phyloP scores from a whole-genome alignment of 1,140 invertebrate genomes.

The Pseudomyrmex concolor region DNA sequence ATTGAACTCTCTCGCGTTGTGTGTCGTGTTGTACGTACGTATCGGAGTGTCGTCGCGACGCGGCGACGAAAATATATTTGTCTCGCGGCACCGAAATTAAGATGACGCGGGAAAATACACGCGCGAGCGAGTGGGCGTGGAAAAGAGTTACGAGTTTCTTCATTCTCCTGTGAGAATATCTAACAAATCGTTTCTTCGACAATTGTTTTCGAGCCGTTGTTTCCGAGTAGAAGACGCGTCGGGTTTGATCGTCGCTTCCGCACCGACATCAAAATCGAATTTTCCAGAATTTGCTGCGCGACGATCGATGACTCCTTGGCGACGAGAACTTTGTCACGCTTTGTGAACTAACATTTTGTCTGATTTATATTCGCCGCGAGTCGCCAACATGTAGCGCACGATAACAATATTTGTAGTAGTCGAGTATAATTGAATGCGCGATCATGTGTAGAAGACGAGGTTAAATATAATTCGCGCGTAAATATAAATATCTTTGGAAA shows the following conservation, averaged over 20 bases:
- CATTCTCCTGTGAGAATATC: background rate
- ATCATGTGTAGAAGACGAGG: too few species aligned
- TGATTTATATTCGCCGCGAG: background rate
- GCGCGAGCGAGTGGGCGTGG: too few species aligned
- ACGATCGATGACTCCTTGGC: background rate
- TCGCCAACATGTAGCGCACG: too few species aligned
- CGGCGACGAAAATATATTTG: conserved; percentile 72
- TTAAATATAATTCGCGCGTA: too few species aligned
- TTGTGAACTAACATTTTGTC: conserved; percentile 4
- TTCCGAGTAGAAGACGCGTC: background rate
- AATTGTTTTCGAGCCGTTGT: background rate
- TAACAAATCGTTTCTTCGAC: background rate
- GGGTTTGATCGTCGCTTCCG: background rate
- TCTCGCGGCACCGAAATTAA: conserved; percentile 46
- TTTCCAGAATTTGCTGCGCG: background rate
- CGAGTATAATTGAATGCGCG: too few species aligned
- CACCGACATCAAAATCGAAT: background rate
- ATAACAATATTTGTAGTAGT: too few species aligned
- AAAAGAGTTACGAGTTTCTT: background rate
- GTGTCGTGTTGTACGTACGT: conserved; percentile 51
- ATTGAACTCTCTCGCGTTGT: conserved; percentile 78
- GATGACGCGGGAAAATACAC: conserved; percentile 6
- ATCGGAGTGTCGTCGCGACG: conserved; percentile 8
- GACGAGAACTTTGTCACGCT: background rate
- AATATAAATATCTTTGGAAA: too few species aligned